Evolutionary conservation across 1,140 invertebrate species (phyloP).

Genomic region (Chrysopa pallens): DNA sequence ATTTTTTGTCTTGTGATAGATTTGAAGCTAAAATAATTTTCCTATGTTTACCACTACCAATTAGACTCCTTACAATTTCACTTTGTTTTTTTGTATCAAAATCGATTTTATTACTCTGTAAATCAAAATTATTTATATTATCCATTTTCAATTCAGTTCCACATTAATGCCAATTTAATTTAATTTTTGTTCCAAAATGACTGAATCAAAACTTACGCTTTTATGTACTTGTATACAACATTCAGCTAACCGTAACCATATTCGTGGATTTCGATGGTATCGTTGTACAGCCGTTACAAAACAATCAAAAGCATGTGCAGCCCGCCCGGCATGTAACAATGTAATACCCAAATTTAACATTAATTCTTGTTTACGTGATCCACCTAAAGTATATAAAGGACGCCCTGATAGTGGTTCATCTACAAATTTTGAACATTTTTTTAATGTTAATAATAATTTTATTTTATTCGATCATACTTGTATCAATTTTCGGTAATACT

Average conservation of each 20-base stretch:
- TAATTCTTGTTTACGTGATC: slow-evolving; percentile 52
- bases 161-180: background rate
- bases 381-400: slow-evolving; percentile 36
- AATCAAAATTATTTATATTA: slow-evolving; percentile 7
- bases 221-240: slow-evolving; percentile 66
- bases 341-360: slow-evolving; percentile 85
- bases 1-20: slow-evolving; percentile 34
- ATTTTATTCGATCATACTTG: slow-evolving; percentile 19
- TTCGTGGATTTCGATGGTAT: slow-evolving; percentile 69
- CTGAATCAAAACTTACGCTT: slow-evolving; percentile 29
- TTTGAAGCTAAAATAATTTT: slow-evolving; percentile 44
- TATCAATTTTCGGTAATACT: slow-evolving; percentile 15
- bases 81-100: slow-evolving; percentile 43
- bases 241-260: slow-evolving; percentile 87
- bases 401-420: slow-evolving; percentile 25
- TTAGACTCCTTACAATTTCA: slow-evolving; percentile 39
- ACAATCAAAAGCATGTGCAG: slow-evolving; percentile 76
- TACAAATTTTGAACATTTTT: slow-evolving; percentile 8
- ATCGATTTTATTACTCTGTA: slow-evolving; percentile 44
- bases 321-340: slow-evolving; percentile 60
- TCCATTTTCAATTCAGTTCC: background rate
- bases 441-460: slow-evolving; percentile 11
- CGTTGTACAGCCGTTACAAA: slow-evolving; percentile 72
- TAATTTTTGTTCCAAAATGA: no score
- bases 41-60: slow-evolving; percentile 38